phyloP scores from a whole-genome alignment of 1,140 invertebrate species.

The Orius insidiosus region DNA sequence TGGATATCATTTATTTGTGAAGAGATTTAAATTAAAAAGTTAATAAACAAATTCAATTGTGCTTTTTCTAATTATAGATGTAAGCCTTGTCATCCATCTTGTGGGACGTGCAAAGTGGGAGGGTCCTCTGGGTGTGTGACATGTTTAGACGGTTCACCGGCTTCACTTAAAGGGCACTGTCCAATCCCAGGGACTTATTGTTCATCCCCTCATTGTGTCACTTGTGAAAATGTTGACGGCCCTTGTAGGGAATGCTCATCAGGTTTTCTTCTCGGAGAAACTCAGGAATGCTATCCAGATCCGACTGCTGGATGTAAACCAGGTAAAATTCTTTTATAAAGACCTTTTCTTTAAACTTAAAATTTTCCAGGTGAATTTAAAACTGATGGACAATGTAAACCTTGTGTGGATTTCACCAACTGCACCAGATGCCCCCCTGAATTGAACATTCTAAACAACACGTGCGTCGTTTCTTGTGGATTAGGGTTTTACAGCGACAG shows the following conservation, averaged over 20 bases:
- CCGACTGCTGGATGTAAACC: constrained; percentile 33
- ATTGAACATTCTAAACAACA: constrained; percentile 51
- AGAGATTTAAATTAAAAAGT: background rate
- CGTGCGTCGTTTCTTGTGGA: constrained; percentile 54
- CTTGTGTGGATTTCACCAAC: constrained; percentile 41
- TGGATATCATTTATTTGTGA: constrained; percentile 1
- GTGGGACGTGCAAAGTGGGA: constrained; percentile 64
- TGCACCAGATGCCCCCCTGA: constrained; percentile 57
- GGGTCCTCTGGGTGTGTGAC: constrained; percentile 60
- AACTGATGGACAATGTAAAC: constrained; percentile 14
- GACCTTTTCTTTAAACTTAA: too few relatives aligned
- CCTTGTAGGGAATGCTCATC: background rate
- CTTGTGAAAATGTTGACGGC: background rate
- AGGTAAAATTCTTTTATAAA: constrained; percentile 23
- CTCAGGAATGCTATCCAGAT: constrained; percentile 3
- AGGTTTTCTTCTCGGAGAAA: constrained; percentile 2
- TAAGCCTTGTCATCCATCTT: constrained; percentile 50
- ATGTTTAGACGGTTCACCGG: constrained; percentile 28
- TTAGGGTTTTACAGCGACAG: constrained; percentile 57
- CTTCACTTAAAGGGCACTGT: constrained; percentile 25
- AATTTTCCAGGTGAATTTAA: constrained; percentile 13
- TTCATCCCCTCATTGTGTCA: constrained; percentile 33
- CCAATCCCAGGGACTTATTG: constrained; percentile 35
- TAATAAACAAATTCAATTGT: background rate
- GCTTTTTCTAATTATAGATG: constrained; percentile 5